phyloP scores from a whole-genome alignment of 1,140 invertebrate genomes.

The Drosophila eugracilis region DNA sequence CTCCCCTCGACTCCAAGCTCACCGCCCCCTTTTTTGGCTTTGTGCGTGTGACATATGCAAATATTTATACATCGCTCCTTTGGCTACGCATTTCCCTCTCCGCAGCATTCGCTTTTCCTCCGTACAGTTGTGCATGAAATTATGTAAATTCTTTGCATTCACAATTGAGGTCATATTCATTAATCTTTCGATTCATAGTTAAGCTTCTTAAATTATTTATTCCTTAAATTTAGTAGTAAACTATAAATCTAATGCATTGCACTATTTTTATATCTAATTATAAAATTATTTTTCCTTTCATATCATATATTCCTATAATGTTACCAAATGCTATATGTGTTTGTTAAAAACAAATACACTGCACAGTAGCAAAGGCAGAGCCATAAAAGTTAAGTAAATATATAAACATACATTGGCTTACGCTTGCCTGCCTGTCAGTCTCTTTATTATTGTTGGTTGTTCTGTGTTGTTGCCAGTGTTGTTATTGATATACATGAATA shows the following conservation, averaged over 20 bases:
- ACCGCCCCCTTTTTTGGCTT: constrained; percentile 32
- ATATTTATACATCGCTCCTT: constrained; percentile 54
- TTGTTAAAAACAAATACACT: constrained; percentile 39
- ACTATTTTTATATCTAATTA: too few species aligned
- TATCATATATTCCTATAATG: neutral
- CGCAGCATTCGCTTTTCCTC: constrained; percentile 2
- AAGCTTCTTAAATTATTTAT: too few species aligned
- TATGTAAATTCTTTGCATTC: constrained; percentile 43
- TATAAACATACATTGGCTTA: constrained; percentile 65
- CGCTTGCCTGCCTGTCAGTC: constrained; percentile 61
- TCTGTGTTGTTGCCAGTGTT: constrained; percentile 65
- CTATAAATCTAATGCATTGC: too few species aligned
- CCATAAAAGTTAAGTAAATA: constrained; percentile 62
- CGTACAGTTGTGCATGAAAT: constrained; percentile 43
- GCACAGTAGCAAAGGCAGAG: constrained; percentile 17
- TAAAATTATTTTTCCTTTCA: too few species aligned
- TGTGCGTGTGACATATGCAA: constrained; percentile 64
- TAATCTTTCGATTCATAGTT: neutral
- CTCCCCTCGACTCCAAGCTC: neutral
- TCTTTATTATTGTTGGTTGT: constrained; percentile 63
- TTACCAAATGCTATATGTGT: neutral
- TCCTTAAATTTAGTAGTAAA: too few species aligned
- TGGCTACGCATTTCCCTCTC: constrained; percentile 7
- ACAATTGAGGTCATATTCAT: neutral
- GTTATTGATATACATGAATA: constrained; percentile 63